Base-by-base conservation (phyloP, 2,888 invertebrate genomes). In the Eupeodes luniger region DNA sequence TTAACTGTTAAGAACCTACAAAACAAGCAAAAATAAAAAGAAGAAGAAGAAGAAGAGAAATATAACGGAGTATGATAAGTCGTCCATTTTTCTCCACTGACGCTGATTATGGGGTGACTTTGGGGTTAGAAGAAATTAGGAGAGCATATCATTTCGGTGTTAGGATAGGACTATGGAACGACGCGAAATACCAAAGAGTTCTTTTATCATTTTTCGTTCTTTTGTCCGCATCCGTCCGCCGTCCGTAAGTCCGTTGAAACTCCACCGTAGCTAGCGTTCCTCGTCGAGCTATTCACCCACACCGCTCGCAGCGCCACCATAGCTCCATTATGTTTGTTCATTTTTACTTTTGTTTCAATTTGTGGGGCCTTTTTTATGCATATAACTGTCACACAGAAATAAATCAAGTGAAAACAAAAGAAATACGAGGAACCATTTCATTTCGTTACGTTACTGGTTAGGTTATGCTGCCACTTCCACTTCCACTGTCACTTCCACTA, bases 311-410 rank as follows among this genome's bases (percentile, higher is more conserved):
- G 27, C 27, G 27, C 27, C 44, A 5, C 6, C 6, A 40, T 9
- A 7, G 40, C 16, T 36, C 9, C 62, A 16, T 62, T 36, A 7
- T 53, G 16, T 51, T 36, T n/a, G 40, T 51, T 36, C 19, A 40
- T 51, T 59, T 72, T 16, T 70, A 55, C 62, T 64, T 75, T 77
- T 77, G 80, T 79, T 67, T 74, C 80, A 61, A 44, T 72, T 70
- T 49, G n/a, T 62, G 51, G 70, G 53, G 53, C 34, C 44, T 44
- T 88, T 88, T 88, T 88, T 88, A 81, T 88, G 88, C 81, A 88
- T 81, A 88, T 85, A 88, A 88, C 81, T 88, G 88, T 88, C 88
- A 88, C 78, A 78, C 85, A 61, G 88, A 85, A 88, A 88, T 88
- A 88, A 88, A 88, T 88, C 88, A 88, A 88, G 74, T 78, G 85